Conservation (phyloP, 2,888 invertebrate species). For the Ophioninae sp. region DNA sequence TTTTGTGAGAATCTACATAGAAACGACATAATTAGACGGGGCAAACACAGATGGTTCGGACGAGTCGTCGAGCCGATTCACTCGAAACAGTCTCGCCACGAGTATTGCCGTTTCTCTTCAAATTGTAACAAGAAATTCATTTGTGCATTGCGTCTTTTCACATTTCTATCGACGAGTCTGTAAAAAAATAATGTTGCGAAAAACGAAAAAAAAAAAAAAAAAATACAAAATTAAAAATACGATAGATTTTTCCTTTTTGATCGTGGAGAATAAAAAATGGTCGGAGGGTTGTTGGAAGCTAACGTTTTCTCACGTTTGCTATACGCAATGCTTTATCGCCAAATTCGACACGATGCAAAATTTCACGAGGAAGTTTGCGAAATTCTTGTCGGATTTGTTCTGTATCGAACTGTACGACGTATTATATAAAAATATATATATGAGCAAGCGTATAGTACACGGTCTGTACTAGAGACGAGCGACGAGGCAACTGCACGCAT, state of each 20-base stretch:
- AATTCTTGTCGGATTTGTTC: not conserved
- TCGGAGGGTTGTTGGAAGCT: too few species aligned
- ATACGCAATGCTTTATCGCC: not conserved
- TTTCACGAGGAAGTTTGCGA: not conserved
- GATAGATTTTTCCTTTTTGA: too few species aligned
- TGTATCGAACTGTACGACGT: not conserved
- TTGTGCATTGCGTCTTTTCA: not conserved
- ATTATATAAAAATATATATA: conserved; percentile 35
- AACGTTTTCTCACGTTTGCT: too few species aligned
- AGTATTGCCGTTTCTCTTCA: not conserved
- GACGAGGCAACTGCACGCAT: conserved; percentile 67
- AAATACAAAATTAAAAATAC: too few species aligned
- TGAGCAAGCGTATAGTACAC: conserved; percentile 29
- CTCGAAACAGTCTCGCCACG: not conserved
- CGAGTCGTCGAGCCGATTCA: not conserved
- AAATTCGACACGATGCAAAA: not conserved
- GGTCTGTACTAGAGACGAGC: conserved; percentile 56
- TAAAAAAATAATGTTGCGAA: too few species aligned
- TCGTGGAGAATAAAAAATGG: too few species aligned
- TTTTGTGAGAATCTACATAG: not conserved
- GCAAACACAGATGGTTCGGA: not conserved
- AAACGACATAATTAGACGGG: not conserved
- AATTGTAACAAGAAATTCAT: not conserved
- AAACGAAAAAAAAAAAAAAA: too few species aligned
- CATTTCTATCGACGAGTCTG: not conserved